Percentiles rank a stretch among this genome's conserved stretches.
Evolutionary conservation across 2,888 invertebrate genomes (phyloP).

Genomic region (Alviniconcha strummeri): DNA sequence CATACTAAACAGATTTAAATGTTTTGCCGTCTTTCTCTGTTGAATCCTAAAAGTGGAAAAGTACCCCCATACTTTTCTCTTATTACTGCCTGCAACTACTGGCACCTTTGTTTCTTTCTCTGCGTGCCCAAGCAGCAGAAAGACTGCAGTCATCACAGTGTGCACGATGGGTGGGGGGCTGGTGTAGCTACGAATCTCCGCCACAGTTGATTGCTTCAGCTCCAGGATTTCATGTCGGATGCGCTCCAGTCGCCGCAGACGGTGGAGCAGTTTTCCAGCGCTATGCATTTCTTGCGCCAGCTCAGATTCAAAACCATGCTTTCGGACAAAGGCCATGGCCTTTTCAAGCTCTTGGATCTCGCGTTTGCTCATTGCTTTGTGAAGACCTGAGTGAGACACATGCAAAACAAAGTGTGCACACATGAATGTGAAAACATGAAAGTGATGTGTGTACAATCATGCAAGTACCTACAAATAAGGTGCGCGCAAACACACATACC

Average conservation of each 20-base stretch:
- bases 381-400: slow-evolving; percentile 53
- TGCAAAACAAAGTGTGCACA: neutral
- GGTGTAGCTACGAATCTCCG: slow-evolving; percentile 70
- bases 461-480: too few relatives aligned
- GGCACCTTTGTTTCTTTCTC: slow-evolving; percentile 70
- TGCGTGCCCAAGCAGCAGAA: slow-evolving; percentile 66
- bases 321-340: slow-evolving; percentile 66
- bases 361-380: slow-evolving; percentile 63
- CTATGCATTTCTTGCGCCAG: slow-evolving; percentile 64
- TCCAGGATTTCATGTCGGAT: slow-evolving; percentile 63
- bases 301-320: slow-evolving; percentile 65
- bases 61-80: neutral
- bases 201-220: slow-evolving; percentile 70
- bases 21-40: neutral
- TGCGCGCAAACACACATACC: too few relatives aligned
- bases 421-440: neutral
- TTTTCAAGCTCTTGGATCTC: slow-evolving; percentile 65
- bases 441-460: neutral
- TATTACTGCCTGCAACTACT: neutral
- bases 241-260: slow-evolving; percentile 57
- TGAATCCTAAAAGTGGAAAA: neutral
- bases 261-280: slow-evolving; percentile 60
- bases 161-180: slow-evolving; percentile 69
- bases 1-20: neutral
- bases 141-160: slow-evolving; percentile 70